A percentile compares a stretch with the other conserved stretches of the same genome.
Conservation (phyloP, 1,140 invertebrate genomes). For the Charaxes varanes region DNA sequence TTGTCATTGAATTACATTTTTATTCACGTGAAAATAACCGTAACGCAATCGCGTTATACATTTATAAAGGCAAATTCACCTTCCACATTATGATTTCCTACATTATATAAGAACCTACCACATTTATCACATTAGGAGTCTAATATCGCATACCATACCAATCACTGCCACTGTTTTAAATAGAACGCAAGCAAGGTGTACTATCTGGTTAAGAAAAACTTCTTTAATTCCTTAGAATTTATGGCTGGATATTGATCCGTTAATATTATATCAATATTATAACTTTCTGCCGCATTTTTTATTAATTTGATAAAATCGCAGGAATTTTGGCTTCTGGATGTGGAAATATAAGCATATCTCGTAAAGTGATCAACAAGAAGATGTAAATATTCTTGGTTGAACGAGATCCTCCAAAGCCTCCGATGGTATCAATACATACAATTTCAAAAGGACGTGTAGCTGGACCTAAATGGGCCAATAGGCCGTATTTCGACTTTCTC, state of each 20-base stretch:
- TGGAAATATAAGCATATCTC: slow-evolving; percentile 25
- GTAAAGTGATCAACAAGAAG: slow-evolving; percentile 24
- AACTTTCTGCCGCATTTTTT: neutral
- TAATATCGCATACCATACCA: too few species aligned
- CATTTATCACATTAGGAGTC: too few species aligned
- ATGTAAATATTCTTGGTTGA: slow-evolving; percentile 26
- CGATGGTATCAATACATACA: slow-evolving; percentile 23
- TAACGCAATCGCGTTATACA: too few species aligned
- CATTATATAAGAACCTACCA: too few species aligned
- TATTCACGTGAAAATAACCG: too few species aligned
- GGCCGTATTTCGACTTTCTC: slow-evolving; percentile 6
- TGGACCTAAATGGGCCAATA: slow-evolving; percentile 39
- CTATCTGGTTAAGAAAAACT: too few species aligned
- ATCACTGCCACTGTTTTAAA: too few species aligned
- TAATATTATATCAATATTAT: slow-evolving; percentile 5
- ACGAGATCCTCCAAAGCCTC: slow-evolving; percentile 20
- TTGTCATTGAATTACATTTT: too few species aligned
- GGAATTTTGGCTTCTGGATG: slow-evolving; percentile 23
- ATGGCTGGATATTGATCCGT: slow-evolving; percentile 7
- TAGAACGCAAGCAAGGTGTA: too few species aligned
- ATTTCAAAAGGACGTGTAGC: slow-evolving; percentile 24
- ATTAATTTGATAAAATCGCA: slow-evolving; percentile 16
- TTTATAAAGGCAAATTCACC: too few species aligned
- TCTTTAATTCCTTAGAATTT: slow-evolving; percentile 8
- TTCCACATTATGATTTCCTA: too few species aligned